Base-by-base conservation (phyloP, 2,113 vertebrate species). In the Aphyosemion australe region DNA sequence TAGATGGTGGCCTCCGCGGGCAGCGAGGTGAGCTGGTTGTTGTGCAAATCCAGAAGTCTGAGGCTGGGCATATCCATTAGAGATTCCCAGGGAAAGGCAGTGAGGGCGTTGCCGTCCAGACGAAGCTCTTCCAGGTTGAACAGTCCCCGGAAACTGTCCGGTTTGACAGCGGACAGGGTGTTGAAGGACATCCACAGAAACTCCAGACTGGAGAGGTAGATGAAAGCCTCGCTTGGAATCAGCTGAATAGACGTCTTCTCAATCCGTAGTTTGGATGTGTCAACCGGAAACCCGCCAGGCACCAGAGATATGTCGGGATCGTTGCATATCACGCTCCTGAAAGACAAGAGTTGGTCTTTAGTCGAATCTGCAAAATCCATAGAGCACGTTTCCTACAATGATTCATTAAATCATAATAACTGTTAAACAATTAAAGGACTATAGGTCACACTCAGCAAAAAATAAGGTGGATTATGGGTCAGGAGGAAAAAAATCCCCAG, bases 141-240 rank as follows among this genome's bases (percentile, higher is more conserved):
- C 69, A 99, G 87, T 1, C 95, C 96, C 32, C 91, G 92, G 76
- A 99, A 95, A 84, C 93, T 93, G 74, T 93, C 92, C 5, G 74
- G 47, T 0, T 85, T 94, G 80, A 99, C 90, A 58, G 90, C 92
- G 51, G 92, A 84, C 56, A 99, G 78, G 6, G 93, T 92, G 64
- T 99, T 99, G 56, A 97, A 97, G 65, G 97, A 96, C 94, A 99
- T 92, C 96, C 97, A 98, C 58, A 99, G 92, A 86, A 95, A 98
- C 65, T 98, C 95, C 85, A 99, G 89, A 84, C 85, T 93, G 72
- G 91, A 89, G n/a, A 98, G 94, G 3, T 84, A 84, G 16, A 90
- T 84, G 78, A 99, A 97, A 69, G 95, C 93, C 78, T 96, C 95
- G 37, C 90, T 94, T 0, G 95, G 93, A 64, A 99, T 93, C 69